These are phyloP conservation scores for Hemiprocne comata DNA, from an alignment of 2,113 vertebrate species.

Conservation along the genomic window DNA sequence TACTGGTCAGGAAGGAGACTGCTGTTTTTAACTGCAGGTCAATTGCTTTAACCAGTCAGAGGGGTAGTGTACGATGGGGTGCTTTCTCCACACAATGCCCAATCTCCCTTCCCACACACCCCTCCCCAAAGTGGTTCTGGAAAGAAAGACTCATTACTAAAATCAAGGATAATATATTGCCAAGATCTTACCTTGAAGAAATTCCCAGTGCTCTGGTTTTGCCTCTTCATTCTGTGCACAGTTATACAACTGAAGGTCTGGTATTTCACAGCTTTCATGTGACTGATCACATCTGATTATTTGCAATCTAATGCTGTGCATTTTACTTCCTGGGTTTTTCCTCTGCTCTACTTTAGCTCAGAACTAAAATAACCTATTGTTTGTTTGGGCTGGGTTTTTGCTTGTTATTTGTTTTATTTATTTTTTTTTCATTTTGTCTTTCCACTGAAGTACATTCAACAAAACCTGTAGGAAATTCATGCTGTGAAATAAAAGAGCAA, in stretches of 20 bases:
- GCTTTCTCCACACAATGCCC: neutral
- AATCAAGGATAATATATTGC: neutral
- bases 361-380: neutral
- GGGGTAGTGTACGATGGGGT: fast-evolving
- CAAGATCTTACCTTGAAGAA: neutral
- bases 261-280: neutral
- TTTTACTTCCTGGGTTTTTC: neutral
- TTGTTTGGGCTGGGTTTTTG: neutral
- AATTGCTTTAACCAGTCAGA: neutral
- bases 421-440: neutral
- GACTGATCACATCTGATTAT: neutral
- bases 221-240: neutral
- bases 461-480: neutral
- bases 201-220: neutral
- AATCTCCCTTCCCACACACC: neutral
- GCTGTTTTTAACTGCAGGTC: neutral
- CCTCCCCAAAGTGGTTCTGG: neutral
- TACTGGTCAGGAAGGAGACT: neutral
- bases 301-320: neutral
- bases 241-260: neutral
- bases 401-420: neutral
- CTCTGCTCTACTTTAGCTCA: neutral
- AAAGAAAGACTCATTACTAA: neutral
- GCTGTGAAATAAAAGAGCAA: neutral
- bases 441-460: neutral